These are phyloP conservation scores for Pongo abelii DNA, from an alignment of 2,113 vertebrate genomes.

Conservation along the genomic window DNA sequence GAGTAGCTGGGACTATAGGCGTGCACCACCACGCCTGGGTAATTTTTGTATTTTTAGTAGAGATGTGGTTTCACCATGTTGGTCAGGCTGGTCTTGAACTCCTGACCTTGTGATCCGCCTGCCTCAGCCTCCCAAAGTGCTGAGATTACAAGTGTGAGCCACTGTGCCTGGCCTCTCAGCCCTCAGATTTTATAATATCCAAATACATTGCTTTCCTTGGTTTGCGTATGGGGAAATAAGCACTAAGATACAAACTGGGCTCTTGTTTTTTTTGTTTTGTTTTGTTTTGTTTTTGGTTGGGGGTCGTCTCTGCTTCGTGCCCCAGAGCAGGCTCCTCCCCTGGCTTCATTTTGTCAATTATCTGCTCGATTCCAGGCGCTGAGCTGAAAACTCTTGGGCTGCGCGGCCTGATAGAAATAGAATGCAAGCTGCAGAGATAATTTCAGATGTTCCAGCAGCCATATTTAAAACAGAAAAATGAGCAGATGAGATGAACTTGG, in stretches of 20 bases:
- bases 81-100: no score
- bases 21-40: rapidly evolving
- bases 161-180: neutral
- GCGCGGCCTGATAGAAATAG: neutral
- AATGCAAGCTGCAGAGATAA: neutral
- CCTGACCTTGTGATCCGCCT: no score
- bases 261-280: neutral
- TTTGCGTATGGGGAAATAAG: neutral
- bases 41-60: no score
- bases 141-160: no score
- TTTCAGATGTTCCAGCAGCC: neutral
- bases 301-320: neutral
- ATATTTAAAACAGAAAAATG: neutral
- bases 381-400: neutral
- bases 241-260: neutral
- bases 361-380: neutral
- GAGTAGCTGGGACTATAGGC: no score
- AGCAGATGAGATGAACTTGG: neutral
- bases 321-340: neutral
- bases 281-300: neutral
- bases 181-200: neutral
- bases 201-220: neutral
- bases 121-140: no score
- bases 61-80: no score
- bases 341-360: neutral